Evolutionary conservation across 2,888 invertebrate species (phyloP), one percentile per base, ranked within the genome.

Genomic region (Sisyra nigra): DNA sequence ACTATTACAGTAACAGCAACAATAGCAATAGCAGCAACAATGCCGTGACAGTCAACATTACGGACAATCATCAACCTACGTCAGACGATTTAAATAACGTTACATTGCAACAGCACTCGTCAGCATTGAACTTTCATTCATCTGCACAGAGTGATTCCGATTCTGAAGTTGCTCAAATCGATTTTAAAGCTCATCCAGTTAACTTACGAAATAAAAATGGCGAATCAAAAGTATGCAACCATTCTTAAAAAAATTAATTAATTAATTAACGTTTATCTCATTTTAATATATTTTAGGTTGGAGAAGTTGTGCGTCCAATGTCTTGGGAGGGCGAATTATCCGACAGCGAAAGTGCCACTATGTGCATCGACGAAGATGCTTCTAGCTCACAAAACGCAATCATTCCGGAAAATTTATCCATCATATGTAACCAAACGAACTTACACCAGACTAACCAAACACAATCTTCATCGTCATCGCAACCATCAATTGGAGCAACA

Each of bases 291-390:
- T 40, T 31, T 14, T 19, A 42, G 31, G 49, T 49, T 44, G 48
- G 57, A 41, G 71, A 71, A 37, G 55, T 62, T 30, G 72, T 74
- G 7, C 65, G 91, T 41, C 91, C 91, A 39, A 92, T 92, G 91
- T 89, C 88, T 6, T 91, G 91, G 91, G 91, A 91, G 61, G 91
- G 91, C 7, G 89, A 88, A 60, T 71, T 91, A 9, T 89, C 88
- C 2, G 91, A 91, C 57, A 76, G 81, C n/a, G 87, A 87, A 57
- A 65, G 57, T 48, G 44, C 50, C 42, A 33, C 45, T 35, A 55
- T 60, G 59, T 58, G 57, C 46, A 52, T 59, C 19, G 58, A 59
- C 47, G 58, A 57, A 36, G 57, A 58, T 44, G 52, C 53, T 46
- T 51, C 51, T 29, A 41, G 54, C 52, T 52, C 53, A 31, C 29